phyloP scores from a whole-genome alignment of 2,888 invertebrate species.

The Lasius fuliginosus region DNA sequence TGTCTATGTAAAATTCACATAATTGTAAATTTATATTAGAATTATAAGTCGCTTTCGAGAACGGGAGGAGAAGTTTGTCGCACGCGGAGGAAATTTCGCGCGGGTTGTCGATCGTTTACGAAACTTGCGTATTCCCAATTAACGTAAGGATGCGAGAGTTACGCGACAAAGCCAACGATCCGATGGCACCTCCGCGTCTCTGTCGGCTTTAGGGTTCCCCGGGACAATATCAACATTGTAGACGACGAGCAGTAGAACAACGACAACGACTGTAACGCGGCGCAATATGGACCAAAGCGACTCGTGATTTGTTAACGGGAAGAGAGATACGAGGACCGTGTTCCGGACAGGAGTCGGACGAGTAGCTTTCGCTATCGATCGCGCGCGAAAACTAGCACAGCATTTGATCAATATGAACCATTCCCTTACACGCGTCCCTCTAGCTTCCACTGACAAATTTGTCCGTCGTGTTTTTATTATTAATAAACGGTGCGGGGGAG shows the following conservation, averaged over 20 bases:
- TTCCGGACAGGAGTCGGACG: conserved; percentile 64
- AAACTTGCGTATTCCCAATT: conserved; percentile 66
- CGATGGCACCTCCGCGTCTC: conserved; percentile 27
- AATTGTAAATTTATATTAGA: conserved; percentile 25
- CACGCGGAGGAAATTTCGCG: conserved; percentile 14
- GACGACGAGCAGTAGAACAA: conserved; percentile 17
- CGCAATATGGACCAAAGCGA: conserved; percentile 64
- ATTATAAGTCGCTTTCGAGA: conserved; percentile 12
- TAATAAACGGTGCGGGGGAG: conserved; percentile 32
- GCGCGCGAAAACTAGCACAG: conserved; percentile 51
- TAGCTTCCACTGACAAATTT: conserved; percentile 38
- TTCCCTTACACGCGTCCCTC: conserved; percentile 8
- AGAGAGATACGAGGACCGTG: conserved; percentile 65
- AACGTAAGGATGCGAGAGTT: conserved; percentile 70
- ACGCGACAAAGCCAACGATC: conserved; percentile 66
- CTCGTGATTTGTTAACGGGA: conserved; percentile 72
- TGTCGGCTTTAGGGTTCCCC: not conserved
- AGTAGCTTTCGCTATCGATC: conserved; percentile 75
- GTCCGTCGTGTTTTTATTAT: conserved; percentile 44
- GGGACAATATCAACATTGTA: conserved; percentile 69
- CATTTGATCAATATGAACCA: conserved; percentile 64
- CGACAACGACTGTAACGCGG: conserved; percentile 5
- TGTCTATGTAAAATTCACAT: conserved; percentile 31
- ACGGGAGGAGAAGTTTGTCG: not conserved
- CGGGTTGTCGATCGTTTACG: conserved; percentile 54